Evolutionary conservation across 2,888 invertebrate species (phyloP).

Genomic region (Punctoribates punctum): DNA sequence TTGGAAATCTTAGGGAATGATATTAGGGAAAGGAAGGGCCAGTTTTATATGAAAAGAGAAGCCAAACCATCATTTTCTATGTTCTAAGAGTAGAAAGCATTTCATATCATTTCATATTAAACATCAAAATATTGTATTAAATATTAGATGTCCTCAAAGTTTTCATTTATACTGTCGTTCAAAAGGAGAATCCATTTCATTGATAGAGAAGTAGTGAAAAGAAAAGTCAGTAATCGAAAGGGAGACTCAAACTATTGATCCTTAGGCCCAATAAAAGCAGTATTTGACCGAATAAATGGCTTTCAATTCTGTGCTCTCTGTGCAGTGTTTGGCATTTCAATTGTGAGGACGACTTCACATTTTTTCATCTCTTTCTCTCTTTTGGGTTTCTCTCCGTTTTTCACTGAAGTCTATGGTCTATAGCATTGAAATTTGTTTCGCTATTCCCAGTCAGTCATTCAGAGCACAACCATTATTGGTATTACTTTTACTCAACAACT

Average conservation of each 20-base stretch:
- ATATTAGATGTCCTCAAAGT: no score
- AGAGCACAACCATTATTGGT: not conserved
- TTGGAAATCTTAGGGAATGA: no score
- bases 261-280: not conserved
- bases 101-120: no score
- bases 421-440: slow-evolving; percentile 31
- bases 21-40: no score
- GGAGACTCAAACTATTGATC: slow-evolving; percentile 3
- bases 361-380: slow-evolving; percentile 24
- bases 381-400: slow-evolving; percentile 30
- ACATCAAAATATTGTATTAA: no score
- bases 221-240: no score
- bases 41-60: no score
- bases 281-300: not conserved
- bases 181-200: no score
- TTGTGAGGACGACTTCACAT: slow-evolving; percentile 1
- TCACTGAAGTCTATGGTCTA: not conserved
- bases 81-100: no score
- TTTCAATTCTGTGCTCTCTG: not conserved
- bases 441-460: slow-evolving; percentile 23
- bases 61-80: no score
- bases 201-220: no score
- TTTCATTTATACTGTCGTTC: no score
- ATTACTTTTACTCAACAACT: slow-evolving; percentile 1
- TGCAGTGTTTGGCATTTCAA: not conserved